phyloP scores from a whole-genome alignment of 2,888 invertebrate genomes.

The Phragmatobia fuliginosa region DNA sequence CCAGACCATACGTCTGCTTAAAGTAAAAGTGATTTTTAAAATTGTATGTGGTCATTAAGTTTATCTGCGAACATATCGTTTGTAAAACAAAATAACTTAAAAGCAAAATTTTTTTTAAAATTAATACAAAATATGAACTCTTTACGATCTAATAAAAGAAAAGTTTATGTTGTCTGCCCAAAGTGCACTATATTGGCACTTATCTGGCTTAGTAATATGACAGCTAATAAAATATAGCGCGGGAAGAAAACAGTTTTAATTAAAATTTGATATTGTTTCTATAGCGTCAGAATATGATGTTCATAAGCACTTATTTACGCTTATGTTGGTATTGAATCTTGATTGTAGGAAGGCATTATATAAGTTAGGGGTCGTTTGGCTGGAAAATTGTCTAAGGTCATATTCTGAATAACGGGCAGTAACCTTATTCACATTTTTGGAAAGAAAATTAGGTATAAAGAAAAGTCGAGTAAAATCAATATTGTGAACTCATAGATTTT shows the following conservation, averaged over 20 bases:
- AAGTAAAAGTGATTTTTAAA: constrained; percentile 12
- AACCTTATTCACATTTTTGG: background rate
- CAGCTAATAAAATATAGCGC: constrained; percentile 37
- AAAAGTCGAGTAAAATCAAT: background rate
- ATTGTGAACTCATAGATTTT: too few species aligned
- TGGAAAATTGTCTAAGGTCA: background rate
- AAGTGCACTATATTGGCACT: constrained; percentile 37
- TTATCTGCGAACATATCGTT: constrained; percentile 23
- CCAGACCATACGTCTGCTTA: constrained; percentile 23
- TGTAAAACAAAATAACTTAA: constrained; percentile 18
- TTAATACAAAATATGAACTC: constrained; percentile 38
- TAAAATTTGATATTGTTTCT: background rate
- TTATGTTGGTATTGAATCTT: background rate
- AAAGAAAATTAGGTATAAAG: background rate
- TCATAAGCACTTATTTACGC: constrained; percentile 1
- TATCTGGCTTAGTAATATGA: constrained; percentile 33
- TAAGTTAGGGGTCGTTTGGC: background rate
- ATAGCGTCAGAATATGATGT: background rate
- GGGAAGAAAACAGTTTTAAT: constrained; percentile 2
- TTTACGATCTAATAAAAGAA: constrained; percentile 43
- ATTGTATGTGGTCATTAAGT: background rate
- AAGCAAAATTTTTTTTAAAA: constrained; percentile 25
- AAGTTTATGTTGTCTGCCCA: constrained; percentile 30
- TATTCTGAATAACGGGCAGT: background rate
- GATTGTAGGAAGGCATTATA: background rate